Conservation (phyloP, 2,888 invertebrate species). For the Troglohyphantes excavatus region DNA sequence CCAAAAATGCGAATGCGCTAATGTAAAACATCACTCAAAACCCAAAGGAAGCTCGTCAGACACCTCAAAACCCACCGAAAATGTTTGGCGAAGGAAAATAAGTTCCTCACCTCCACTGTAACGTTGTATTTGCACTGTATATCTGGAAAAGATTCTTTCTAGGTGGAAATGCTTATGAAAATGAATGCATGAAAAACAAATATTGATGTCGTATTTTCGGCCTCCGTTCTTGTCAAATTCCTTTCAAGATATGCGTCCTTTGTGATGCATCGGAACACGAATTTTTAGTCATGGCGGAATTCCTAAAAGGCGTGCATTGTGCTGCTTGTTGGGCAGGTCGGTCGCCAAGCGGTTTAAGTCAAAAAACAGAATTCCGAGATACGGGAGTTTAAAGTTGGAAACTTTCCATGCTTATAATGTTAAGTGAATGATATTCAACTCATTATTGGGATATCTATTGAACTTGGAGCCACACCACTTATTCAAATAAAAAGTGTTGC, state of each 20-base stretch:
- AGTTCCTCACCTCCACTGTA: not conserved
- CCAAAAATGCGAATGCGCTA: not conserved
- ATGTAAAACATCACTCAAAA: conserved; percentile 7
- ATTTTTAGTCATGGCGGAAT: not conserved
- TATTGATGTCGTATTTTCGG: conserved; percentile 21
- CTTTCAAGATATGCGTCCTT: conserved; percentile 1
- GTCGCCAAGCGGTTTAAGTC: too few species aligned
- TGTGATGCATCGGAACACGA: not conserved
- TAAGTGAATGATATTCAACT: too few species aligned
- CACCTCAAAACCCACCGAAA: not conserved
- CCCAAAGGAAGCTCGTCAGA: not conserved
- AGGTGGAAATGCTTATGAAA: conserved; percentile 21
- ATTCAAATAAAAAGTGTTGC: too few species aligned
- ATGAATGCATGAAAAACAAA: conserved; percentile 23
- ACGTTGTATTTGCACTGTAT: conserved; percentile 16
- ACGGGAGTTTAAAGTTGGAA: too few species aligned
- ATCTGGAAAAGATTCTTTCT: not conserved
- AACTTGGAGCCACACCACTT: too few species aligned
- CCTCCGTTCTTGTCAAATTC: not conserved
- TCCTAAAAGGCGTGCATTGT: not conserved
- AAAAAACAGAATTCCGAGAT: too few species aligned
- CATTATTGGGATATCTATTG: too few species aligned
- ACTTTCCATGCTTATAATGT: too few species aligned
- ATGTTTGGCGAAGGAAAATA: conserved; percentile 20
- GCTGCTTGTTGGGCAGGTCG: too few species aligned